Conservation (phyloP, 2,113 vertebrate species). For the Calidris pygmaea region DNA sequence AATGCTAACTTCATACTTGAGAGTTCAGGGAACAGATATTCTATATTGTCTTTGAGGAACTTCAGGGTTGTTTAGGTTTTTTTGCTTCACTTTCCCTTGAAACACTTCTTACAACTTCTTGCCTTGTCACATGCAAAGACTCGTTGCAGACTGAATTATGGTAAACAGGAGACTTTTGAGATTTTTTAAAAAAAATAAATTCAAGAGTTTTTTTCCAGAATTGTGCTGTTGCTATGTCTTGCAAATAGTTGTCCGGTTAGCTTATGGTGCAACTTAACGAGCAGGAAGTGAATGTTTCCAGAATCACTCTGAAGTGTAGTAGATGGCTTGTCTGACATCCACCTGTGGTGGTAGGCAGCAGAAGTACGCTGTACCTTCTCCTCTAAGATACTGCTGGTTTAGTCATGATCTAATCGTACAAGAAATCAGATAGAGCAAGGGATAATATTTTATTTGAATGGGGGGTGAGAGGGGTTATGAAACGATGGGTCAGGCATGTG, state of each 20-base stretch:
- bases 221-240: background rate
- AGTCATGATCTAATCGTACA: background rate
- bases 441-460: background rate
- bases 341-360: background rate
- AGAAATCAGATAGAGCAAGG: background rate
- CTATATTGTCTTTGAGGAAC: background rate
- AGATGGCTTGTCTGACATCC: background rate
- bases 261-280: background rate
- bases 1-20: background rate
- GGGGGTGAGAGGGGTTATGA: no score
- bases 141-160: background rate
- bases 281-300: background rate
- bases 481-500: background rate
- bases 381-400: background rate
- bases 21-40: background rate
- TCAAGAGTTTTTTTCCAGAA: background rate
- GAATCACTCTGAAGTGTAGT: background rate
- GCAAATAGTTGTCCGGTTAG: background rate
- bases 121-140: background rate
- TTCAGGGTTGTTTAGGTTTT: background rate
- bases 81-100: background rate
- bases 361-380: background rate
- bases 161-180: background rate
- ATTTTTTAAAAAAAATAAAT: background rate
- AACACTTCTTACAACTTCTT: rapidly evolving